Conservation (phyloP, 2,888 invertebrate genomes). For the Sinodicranocentrus sp. region DNA sequence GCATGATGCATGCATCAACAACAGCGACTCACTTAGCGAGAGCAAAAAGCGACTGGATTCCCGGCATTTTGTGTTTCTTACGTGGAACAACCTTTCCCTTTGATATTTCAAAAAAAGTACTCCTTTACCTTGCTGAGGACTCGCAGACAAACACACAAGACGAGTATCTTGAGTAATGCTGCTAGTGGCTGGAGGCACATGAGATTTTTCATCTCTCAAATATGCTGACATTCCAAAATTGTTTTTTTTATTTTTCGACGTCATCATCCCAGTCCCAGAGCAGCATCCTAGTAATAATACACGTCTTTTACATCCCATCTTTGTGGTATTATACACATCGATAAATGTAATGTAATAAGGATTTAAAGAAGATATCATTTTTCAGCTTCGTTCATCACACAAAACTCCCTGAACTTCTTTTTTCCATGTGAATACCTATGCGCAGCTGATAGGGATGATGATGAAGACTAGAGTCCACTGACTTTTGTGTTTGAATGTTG, state of each 20-base stretch:
- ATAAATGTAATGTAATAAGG: conserved; percentile 1
- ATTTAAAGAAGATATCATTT: conserved; percentile 65
- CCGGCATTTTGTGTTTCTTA: neutral
- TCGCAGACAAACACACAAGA: conserved; percentile 25
- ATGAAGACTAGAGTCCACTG: conserved; percentile 50
- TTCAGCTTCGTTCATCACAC: conserved; percentile 46
- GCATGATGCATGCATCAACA: conserved; percentile 15
- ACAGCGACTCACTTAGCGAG: neutral
- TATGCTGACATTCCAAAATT: conserved; percentile 66
- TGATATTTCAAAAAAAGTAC: neutral
- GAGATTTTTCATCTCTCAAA: conserved; percentile 64
- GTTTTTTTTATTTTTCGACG: conserved; percentile 57
- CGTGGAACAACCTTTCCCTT: too few relatives aligned
- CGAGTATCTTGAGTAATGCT: neutral
- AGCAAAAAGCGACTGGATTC: neutral
- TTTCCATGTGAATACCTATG: neutral
- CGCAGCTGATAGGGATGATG: conserved; percentile 31
- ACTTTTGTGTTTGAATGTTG: conserved; percentile 32
- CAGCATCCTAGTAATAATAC: neutral
- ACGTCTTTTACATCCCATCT: neutral
- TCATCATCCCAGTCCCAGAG: conserved; percentile 23
- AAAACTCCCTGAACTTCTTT: conserved; percentile 55
- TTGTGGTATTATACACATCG: neutral
- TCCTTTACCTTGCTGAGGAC: neutral
- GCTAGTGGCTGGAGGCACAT: conserved; percentile 46